These are phyloP conservation scores for Epinephelus fuscoguttatus DNA, from an alignment of 2,113 vertebrate genomes.

Conservation along the genomic window DNA sequence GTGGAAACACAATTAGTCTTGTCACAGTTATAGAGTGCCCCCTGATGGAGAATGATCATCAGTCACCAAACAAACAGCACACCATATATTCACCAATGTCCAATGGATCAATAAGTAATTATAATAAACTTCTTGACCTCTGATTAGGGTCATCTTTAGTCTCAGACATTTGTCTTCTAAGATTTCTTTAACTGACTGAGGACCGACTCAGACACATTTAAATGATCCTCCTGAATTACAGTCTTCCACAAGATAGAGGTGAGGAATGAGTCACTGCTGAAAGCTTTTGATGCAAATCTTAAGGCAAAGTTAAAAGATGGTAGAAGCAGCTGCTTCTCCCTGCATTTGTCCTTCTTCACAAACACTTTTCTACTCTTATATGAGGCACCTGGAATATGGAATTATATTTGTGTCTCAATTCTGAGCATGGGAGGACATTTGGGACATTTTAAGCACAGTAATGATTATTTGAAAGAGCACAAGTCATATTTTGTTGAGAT, in stretches of 20 bases:
- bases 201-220: background rate
- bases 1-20: background rate
- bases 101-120: constrained; percentile 15
- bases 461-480: too few species aligned
- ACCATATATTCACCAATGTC: background rate
- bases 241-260: background rate
- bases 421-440: too few species aligned
- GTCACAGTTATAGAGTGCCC: constrained; percentile 13
- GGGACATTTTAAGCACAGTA: background rate
- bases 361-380: background rate
- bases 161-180: background rate
- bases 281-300: background rate
- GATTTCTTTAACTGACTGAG: background rate
- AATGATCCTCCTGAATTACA: background rate
- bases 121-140: background rate
- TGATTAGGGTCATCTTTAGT: background rate
- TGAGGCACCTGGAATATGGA: too few species aligned
- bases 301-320: background rate
- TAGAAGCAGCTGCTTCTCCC: background rate
- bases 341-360: background rate
- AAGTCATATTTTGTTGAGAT: background rate
- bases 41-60: constrained; percentile 24
- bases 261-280: background rate
- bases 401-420: too few species aligned
- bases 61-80: background rate